Percentiles rank a stretch among this genome's conserved stretches.
Evolutionary conservation across 2,113 vertebrate species (phyloP).

Genomic region (Pleuronectes platessa): DNA sequence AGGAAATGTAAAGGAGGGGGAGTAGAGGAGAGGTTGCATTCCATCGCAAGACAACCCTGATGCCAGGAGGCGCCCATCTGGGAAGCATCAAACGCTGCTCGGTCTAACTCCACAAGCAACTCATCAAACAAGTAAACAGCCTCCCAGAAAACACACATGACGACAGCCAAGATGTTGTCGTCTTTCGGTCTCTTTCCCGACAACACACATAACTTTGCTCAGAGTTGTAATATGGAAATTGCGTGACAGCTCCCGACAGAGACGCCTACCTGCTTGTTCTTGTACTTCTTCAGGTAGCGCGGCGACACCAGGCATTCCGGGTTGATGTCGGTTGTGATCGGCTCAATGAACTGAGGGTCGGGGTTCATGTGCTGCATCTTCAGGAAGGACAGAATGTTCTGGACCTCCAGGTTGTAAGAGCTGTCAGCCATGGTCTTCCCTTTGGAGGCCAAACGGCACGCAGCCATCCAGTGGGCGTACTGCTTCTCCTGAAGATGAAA

Average conservation of each 20-base stretch:
- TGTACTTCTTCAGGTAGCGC: slow-evolving; percentile 98
- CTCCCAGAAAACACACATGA: slow-evolving; percentile 35
- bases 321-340: slow-evolving; percentile 94
- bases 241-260: not conserved
- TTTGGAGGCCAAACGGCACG: slow-evolving; percentile 96
- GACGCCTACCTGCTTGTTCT: slow-evolving; percentile 93
- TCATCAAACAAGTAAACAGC: slow-evolving; percentile 55
- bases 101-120: slow-evolving; percentile 16
- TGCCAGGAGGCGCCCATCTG: slow-evolving; percentile 72
- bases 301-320: slow-evolving; percentile 97
- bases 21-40: slow-evolving; percentile 62
- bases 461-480: slow-evolving; percentile 99
- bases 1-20: slow-evolving; percentile 28
- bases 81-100: slow-evolving; percentile 61
- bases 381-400: slow-evolving; percentile 98
- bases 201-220: not conserved
- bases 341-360: slow-evolving; percentile 94
- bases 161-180: not conserved
- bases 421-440: slow-evolving; percentile 99
- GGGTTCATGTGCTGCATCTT: slow-evolving; percentile 99
- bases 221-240: too few relatives aligned
- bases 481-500: slow-evolving; percentile 89
- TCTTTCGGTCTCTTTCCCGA: not conserved
- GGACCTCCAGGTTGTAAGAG: slow-evolving; percentile 96
- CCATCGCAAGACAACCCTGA: slow-evolving; percentile 59